phyloP scores from a whole-genome alignment of 2,888 invertebrate species.

The Cheilosia variabilis region DNA sequence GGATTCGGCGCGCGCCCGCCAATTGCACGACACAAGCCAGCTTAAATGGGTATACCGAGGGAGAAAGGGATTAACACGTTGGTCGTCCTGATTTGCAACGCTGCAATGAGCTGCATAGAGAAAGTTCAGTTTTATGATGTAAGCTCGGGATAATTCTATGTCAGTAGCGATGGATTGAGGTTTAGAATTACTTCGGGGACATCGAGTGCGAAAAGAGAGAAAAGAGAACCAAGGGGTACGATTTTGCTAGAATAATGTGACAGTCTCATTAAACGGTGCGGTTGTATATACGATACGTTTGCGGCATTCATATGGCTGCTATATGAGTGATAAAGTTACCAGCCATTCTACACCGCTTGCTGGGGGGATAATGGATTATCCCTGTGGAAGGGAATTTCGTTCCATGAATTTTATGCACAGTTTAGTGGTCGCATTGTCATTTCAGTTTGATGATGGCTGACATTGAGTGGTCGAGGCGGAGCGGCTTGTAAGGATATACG shows the following conservation, averaged over 20 bases:
- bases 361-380: constrained; percentile 45
- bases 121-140: constrained; percentile 47
- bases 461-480: constrained; percentile 22
- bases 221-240: constrained; percentile 3
- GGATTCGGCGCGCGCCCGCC: constrained; percentile 12
- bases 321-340: constrained; percentile 39
- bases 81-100: constrained; percentile 60
- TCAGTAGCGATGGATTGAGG: constrained; percentile 59
- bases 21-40: constrained; percentile 22
- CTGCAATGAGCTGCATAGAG: constrained; percentile 53
- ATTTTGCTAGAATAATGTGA: constrained; percentile 31
- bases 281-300: constrained; percentile 21
- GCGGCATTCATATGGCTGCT: constrained; percentile 27
- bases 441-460: constrained; percentile 63
- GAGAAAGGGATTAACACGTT: constrained; percentile 57
- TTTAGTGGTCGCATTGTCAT: constrained; percentile 71
- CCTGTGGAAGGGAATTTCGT: constrained; percentile 35
- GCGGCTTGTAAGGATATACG: background rate
- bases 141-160: constrained; percentile 65
- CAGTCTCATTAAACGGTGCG: constrained; percentile 45
- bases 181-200: constrained; percentile 44
- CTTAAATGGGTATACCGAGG: background rate
- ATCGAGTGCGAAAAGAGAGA: background rate
- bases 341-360: constrained; percentile 1
- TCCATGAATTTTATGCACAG: constrained; percentile 59